Percentiles rank a stretch among this genome's conserved stretches.
Conservation (phyloP, 2,888 invertebrate genomes). For the Myopa testacea region DNA sequence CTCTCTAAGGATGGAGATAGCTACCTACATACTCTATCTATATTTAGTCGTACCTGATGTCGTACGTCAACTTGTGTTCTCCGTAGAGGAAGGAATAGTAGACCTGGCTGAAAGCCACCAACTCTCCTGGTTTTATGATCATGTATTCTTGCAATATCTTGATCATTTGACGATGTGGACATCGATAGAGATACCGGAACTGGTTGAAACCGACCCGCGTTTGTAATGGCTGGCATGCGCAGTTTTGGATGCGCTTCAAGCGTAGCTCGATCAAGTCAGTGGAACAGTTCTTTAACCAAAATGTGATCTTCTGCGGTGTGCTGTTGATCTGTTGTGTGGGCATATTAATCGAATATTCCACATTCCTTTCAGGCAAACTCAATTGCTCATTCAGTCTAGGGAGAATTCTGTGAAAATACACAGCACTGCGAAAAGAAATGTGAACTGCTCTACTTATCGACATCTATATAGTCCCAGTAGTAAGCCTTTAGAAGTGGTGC, state of each 20-base stretch:
- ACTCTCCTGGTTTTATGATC: constrained; percentile 52
- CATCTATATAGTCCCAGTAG: constrained; percentile 60
- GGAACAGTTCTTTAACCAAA: constrained; percentile 58
- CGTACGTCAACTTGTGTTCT: constrained; percentile 54
- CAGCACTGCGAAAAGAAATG: not conserved
- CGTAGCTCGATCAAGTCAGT: constrained; percentile 46
- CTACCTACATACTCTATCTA: not conserved
- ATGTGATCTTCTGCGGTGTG: constrained; percentile 56
- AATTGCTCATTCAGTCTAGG: constrained; percentile 56
- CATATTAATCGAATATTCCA: constrained; percentile 53
- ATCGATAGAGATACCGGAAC: constrained; percentile 59
- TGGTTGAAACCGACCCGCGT: constrained; percentile 63
- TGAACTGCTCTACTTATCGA: constrained; percentile 51
- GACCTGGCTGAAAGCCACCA: constrained; percentile 54
- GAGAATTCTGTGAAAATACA: not conserved
- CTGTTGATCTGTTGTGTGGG: constrained; percentile 59
- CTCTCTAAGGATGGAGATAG: too few relatives aligned
- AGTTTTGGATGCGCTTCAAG: constrained; percentile 58
- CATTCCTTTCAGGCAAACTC: constrained; percentile 45
- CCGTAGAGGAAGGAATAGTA: constrained; percentile 57
- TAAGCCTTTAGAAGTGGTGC: constrained; percentile 59
- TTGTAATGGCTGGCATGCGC: constrained; percentile 53
- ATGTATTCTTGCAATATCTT: constrained; percentile 55
- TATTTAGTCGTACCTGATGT: constrained; percentile 50
- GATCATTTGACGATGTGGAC: constrained; percentile 59